A percentile compares a stretch with the other conserved stretches of the same genome.
These are phyloP conservation scores for Mormoops blainvillei DNA, from an alignment of 2,113 vertebrate species.

Conservation along the genomic window DNA sequence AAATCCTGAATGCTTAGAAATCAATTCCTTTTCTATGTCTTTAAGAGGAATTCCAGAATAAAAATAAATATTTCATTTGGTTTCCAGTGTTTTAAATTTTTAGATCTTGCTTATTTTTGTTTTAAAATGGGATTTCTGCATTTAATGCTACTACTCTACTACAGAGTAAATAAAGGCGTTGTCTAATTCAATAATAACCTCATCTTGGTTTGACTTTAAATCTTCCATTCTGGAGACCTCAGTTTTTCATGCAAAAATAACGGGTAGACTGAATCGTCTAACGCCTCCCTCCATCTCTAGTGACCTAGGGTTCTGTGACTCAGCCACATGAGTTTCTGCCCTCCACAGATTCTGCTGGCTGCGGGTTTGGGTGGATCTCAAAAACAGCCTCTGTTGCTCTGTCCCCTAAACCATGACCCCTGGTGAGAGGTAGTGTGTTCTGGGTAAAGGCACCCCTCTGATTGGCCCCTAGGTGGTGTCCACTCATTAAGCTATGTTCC, in stretches of 20 bases:
- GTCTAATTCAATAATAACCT: neutral
- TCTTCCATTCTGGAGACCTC: neutral
- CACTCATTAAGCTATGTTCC: neutral
- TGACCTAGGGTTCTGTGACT: neutral
- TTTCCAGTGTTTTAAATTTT: neutral
- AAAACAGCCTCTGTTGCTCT: neutral
- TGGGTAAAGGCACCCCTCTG: neutral
- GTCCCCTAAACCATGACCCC: neutral
- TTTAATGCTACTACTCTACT: slow-evolving; percentile 53
- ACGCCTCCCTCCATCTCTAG: neutral
- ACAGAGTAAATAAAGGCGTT: slow-evolving; percentile 52
- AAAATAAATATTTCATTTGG: neutral
- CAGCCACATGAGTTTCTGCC: neutral
- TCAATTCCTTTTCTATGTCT: neutral
- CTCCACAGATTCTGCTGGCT: neutral
- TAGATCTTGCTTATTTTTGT: slow-evolving; percentile 52
- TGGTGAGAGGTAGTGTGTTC: neutral
- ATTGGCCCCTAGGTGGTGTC: neutral
- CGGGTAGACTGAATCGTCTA: neutral
- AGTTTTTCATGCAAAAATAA: neutral
- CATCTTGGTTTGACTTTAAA: neutral
- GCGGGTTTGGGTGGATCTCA: neutral
- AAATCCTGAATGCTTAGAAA: neutral
- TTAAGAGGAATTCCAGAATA: neutral
- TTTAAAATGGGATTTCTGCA: slow-evolving; percentile 60